These are phyloP conservation scores for Cephus pulcher DNA, from an alignment of 2,888 invertebrate species.

Conservation along the genomic window DNA sequence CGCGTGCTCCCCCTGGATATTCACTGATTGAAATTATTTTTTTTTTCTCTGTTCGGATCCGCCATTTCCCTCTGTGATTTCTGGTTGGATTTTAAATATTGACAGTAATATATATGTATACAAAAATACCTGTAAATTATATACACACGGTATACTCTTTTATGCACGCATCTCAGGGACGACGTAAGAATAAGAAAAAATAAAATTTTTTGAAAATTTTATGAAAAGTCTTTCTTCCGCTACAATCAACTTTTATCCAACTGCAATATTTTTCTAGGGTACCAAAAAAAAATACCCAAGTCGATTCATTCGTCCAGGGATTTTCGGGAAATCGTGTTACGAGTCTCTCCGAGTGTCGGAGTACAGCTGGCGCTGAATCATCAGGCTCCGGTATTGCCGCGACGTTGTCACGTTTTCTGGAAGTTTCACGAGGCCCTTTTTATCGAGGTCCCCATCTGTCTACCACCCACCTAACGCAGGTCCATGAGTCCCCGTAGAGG, in stretches of 20 bases:
- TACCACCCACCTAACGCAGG: neutral
- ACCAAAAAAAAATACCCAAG: neutral
- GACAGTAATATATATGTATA: neutral
- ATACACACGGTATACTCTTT: no score
- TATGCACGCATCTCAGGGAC: no score
- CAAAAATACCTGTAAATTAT: no score
- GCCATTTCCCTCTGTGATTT: conserved; percentile 4
- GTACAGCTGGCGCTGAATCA: conserved; percentile 57
- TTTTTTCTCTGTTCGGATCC: conserved; percentile 25
- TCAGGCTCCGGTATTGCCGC: conserved; percentile 29
- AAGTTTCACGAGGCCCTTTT: conserved; percentile 16
- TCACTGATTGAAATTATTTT: conserved; percentile 52
- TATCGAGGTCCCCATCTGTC: conserved; percentile 8
- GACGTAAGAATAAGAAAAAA: no score
- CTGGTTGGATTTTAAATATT: neutral
- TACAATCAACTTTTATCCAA: neutral
- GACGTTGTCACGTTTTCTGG: conserved; percentile 38
- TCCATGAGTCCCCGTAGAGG: neutral
- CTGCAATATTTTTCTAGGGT: neutral
- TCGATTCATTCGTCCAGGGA: neutral
- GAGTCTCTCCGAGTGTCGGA: conserved; percentile 5
- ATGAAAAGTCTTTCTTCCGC: neutral
- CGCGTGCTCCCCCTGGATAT: conserved; percentile 20
- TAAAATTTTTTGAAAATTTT: neutral
- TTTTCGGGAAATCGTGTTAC: conserved; percentile 1